Percentiles rank a stretch among this genome's conserved stretches.
phyloP scores from a whole-genome alignment of 2,888 invertebrate genomes.

The Dryobota labecula region DNA sequence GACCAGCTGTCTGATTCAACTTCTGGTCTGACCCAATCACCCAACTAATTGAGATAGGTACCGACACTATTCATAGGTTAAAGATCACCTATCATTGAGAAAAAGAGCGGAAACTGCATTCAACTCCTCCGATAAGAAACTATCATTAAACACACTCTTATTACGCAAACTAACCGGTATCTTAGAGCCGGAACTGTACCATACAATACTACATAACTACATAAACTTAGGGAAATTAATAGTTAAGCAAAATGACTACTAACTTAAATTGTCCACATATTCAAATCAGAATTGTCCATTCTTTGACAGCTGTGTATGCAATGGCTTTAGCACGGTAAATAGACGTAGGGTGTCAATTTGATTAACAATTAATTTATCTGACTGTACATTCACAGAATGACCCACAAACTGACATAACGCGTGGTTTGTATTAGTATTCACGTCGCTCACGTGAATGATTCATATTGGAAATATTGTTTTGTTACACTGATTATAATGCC shows the following conservation, averaged over 20 bases:
- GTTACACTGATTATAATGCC: constrained; percentile 22
- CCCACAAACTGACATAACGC: constrained; percentile 64
- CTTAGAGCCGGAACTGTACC: constrained; percentile 39
- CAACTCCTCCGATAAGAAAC: constrained; percentile 35
- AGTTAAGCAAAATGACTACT: too few relatives aligned
- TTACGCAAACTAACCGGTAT: constrained; percentile 34
- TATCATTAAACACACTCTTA: constrained; percentile 26
- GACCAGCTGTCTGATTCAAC: constrained; percentile 35
- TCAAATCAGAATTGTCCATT: too few relatives aligned
- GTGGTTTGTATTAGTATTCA: constrained; percentile 57
- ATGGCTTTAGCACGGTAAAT: too few relatives aligned
- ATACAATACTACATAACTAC: constrained; percentile 5
- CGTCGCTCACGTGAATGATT: constrained; percentile 61
- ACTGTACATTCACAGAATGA: constrained; percentile 27
- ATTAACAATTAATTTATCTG: too few relatives aligned
- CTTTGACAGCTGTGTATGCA: too few relatives aligned
- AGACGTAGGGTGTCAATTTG: too few relatives aligned
- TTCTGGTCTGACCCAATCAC: constrained; percentile 24
- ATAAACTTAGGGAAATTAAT: neutral
- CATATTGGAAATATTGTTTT: constrained; percentile 47
- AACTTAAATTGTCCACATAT: too few relatives aligned
- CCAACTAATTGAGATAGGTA: constrained; percentile 38
- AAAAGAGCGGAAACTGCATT: constrained; percentile 45
- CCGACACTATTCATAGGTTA: constrained; percentile 27
- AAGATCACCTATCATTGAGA: constrained; percentile 40